Conservation (phyloP, 2,797 vertebrate species). For the Erpetoichthys calabaricus region DNA sequence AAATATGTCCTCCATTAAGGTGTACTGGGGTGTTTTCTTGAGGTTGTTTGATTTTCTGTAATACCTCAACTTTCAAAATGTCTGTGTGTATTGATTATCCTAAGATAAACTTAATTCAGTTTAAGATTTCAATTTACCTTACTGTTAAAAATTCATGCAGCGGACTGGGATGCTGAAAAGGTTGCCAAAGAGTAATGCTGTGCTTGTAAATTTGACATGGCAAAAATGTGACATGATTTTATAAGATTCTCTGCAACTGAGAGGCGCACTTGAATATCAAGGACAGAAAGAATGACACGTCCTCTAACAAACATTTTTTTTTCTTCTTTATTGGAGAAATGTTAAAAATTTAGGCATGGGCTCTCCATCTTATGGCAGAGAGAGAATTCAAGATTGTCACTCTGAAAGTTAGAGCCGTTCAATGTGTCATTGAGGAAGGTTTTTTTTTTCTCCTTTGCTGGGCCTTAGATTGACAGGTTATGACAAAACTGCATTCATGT, state of each 20-base stretch:
- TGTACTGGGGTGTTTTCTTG: no score
- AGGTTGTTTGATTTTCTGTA: no score
- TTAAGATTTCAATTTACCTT: slow-evolving; percentile 35
- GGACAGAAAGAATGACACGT: slow-evolving; percentile 32
- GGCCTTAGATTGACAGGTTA: slow-evolving; percentile 65
- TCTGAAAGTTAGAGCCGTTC: slow-evolving; percentile 60
- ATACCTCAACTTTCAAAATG: no score
- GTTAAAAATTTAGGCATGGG: slow-evolving; percentile 36
- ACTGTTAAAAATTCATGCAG: slow-evolving; percentile 46
- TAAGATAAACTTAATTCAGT: slow-evolving; percentile 42
- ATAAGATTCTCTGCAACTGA: slow-evolving; percentile 20
- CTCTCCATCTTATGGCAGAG: slow-evolving; percentile 37
- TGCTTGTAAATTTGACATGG: slow-evolving; percentile 9
- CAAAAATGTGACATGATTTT: slow-evolving; percentile 11
- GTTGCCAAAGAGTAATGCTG: slow-evolving; percentile 18
- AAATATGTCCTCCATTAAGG: no score
- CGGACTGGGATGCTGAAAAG: slow-evolving; percentile 24
- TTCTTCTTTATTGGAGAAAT: slow-evolving; percentile 24
- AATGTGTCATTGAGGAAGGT: slow-evolving; percentile 64
- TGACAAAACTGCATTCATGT: slow-evolving; percentile 70
- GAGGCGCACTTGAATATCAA: slow-evolving; percentile 33
- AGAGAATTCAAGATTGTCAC: slow-evolving; percentile 57
- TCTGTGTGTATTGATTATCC: slow-evolving; percentile 50
- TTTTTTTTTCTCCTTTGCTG: slow-evolving; percentile 48
- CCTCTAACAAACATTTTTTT: slow-evolving; percentile 26